Evolutionary conservation across 2,888 invertebrate species (phyloP).

Genomic region (Amiota mariae): DNA sequence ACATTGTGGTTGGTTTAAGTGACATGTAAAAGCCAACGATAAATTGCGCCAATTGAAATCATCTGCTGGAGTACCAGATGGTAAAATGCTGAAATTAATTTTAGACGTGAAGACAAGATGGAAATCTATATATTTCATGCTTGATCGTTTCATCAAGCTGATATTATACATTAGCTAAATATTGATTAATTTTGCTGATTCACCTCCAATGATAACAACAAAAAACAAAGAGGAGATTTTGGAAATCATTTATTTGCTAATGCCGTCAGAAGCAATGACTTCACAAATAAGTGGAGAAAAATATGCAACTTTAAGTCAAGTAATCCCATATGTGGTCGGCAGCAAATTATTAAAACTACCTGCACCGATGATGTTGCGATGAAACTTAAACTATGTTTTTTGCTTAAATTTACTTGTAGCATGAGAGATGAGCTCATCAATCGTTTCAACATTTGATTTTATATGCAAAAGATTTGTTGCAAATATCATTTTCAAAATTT

Average conservation of each 20-base stretch:
- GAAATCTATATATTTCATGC: conserved; percentile 36
- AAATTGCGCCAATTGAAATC: conserved; percentile 29
- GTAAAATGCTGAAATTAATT: conserved; percentile 36
- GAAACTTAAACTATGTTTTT: no score
- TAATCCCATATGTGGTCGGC: no score
- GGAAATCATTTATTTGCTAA: conserved; percentile 28
- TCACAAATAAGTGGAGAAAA: no score
- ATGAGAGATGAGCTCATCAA: no score
- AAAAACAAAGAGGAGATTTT: conserved; percentile 26
- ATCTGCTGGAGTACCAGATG: conserved; percentile 33
- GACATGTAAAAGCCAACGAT: no score
- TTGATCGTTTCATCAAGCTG: conserved; percentile 33
- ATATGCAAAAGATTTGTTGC: no score
- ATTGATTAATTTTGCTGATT: conserved; percentile 28
- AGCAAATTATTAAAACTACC: no score
- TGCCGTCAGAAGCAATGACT: conserved; percentile 32
- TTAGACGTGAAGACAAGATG: conserved; percentile 34
- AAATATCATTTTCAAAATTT: no score
- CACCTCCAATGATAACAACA: conserved; percentile 34
- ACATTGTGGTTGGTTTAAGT: conserved; percentile 33
- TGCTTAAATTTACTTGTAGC: no score
- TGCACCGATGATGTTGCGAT: no score
- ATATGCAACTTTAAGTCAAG: no score
- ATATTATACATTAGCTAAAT: conserved; percentile 30
- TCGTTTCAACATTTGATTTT: no score